Percentiles rank a stretch among this genome's conserved stretches.
phyloP scores from a whole-genome alignment of 2,888 invertebrate species.

The Onchidella celtica region DNA sequence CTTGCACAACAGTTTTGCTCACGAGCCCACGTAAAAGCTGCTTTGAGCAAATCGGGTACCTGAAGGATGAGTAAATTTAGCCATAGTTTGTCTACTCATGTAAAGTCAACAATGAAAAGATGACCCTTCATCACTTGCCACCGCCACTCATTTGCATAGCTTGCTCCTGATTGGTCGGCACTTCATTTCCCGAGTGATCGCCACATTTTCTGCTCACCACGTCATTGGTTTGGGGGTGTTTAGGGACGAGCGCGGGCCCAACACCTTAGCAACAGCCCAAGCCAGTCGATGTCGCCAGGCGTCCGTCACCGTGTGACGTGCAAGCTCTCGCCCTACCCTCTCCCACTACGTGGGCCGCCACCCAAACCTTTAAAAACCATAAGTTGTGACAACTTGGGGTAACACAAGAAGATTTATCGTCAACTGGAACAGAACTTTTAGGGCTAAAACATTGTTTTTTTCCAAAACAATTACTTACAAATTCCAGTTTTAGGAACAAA shows the following conservation, averaged over 20 bases:
- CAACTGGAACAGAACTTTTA: background rate
- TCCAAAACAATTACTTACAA: too few species aligned
- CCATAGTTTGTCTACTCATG: too few species aligned
- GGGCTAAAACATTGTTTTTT: background rate
- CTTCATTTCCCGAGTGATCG: background rate
- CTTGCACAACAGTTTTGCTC: too few species aligned
- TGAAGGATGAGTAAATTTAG: too few species aligned
- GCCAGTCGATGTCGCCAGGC: background rate
- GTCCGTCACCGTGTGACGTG: background rate
- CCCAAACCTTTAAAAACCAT: background rate
- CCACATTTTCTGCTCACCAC: background rate
- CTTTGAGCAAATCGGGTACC: too few species aligned
- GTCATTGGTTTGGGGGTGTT: background rate
- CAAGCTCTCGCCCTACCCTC: background rate
- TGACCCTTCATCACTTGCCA: too few species aligned
- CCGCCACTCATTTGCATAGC: background rate
- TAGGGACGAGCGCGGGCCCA: background rate
- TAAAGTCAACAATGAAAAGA: too few species aligned
- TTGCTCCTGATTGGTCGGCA: background rate
- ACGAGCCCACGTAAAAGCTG: too few species aligned
- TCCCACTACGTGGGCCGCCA: background rate
- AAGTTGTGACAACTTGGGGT: background rate
- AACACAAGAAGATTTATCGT: background rate
- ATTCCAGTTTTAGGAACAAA: too few species aligned
- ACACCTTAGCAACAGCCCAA: background rate